Conservation (phyloP, 1,140 invertebrate genomes). For the Notospermus geniculatus region DNA sequence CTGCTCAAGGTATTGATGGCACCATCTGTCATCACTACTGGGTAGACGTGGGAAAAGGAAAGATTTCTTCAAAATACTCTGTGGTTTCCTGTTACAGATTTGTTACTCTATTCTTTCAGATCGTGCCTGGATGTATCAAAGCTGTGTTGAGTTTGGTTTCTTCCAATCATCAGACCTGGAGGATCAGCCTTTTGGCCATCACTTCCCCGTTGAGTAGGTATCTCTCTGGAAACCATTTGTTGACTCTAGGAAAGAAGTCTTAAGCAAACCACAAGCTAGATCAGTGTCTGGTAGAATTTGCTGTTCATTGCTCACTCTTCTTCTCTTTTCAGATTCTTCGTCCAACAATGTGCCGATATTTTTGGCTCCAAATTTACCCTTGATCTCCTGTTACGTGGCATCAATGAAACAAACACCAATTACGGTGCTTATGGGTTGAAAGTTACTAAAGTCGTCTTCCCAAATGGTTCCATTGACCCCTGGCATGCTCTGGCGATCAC, state of each 20-base stretch:
- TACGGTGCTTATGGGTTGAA: conserved; percentile 76
- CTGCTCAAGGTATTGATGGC: no score
- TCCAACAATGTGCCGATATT: conserved; percentile 79
- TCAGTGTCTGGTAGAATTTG: no score
- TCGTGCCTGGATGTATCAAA: conserved; percentile 89
- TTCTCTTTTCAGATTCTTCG: conserved; percentile 66
- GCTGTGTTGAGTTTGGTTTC: conserved; percentile 92
- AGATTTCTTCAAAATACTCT: no score
- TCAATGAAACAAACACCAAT: conserved; percentile 71
- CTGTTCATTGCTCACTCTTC: neutral
- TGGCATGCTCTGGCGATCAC: conserved; percentile 78
- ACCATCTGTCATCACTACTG: no score
- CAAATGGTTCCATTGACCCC: conserved; percentile 89
- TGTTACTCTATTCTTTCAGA: conserved; percentile 29
- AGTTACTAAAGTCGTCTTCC: conserved; percentile 75
- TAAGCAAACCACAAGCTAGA: no score
- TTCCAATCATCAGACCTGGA: conserved; percentile 79
- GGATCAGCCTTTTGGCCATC: conserved; percentile 72
- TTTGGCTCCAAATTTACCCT: conserved; percentile 66
- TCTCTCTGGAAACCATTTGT: neutral
- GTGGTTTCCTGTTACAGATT: no score
- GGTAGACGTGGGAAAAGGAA: no score
- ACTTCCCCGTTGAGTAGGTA: conserved; percentile 64
- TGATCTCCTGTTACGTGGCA: conserved; percentile 62
- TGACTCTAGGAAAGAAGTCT: no score